A percentile compares a stretch with the other conserved stretches of the same genome.
Evolutionary conservation across 1,140 invertebrate genomes (phyloP).

Genomic region (Papilio glaucus): DNA sequence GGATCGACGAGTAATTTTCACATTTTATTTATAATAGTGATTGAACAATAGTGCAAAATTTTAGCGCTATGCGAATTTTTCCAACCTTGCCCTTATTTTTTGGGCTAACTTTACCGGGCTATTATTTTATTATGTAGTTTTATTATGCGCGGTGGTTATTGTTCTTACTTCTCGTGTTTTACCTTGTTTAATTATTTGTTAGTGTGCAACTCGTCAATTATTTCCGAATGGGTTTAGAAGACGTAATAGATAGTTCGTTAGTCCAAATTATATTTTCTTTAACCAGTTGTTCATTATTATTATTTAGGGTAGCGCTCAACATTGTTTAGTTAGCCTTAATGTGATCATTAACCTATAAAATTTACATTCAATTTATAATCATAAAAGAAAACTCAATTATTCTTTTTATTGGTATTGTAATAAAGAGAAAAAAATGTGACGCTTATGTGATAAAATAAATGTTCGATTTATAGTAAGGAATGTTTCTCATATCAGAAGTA

Average conservation of each 20-base stretch:
- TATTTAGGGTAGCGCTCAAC: not conserved
- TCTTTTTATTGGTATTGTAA: too few species aligned
- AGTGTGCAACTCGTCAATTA: conserved; percentile 26
- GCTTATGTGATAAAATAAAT: too few species aligned
- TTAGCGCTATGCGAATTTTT: too few species aligned
- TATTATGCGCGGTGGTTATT: too few species aligned
- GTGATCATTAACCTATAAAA: not conserved
- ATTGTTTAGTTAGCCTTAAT: not conserved
- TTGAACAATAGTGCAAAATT: too few species aligned
- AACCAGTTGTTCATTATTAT: not conserved
- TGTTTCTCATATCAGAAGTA: too few species aligned
- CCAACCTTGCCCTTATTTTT: too few species aligned
- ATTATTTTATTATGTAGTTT: too few species aligned
- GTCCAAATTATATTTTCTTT: not conserved
- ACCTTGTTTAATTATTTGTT: not conserved
- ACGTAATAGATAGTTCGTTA: not conserved
- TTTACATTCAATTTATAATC: not conserved
- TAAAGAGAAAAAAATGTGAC: not conserved
- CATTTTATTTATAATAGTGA: too few species aligned
- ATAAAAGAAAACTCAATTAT: not conserved
- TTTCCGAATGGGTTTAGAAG: conserved; percentile 4
- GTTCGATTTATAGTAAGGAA: not conserved
- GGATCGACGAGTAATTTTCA: too few species aligned
- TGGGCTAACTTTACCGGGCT: too few species aligned
- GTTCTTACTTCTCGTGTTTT: too few species aligned